Evolutionary conservation across 2,113 vertebrate genomes (phyloP).

Genomic region (Anas platyrhynchos): DNA sequence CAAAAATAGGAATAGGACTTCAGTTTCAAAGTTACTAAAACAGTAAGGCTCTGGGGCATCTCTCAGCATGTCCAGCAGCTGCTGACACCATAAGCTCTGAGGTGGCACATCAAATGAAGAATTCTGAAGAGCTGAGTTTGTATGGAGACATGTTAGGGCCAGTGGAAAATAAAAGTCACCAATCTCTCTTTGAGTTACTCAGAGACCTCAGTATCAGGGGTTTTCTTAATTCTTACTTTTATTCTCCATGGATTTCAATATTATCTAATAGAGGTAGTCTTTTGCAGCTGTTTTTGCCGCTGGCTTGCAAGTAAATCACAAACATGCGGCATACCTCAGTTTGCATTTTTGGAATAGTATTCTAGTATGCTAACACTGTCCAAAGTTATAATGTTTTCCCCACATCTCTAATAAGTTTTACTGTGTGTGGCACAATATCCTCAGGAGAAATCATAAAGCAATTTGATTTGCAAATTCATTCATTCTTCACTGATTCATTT

Average conservation of each 20-base stretch:
- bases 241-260: background rate
- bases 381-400: background rate
- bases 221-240: background rate
- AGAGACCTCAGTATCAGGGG: background rate
- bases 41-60: background rate
- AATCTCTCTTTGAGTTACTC: background rate
- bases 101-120: background rate
- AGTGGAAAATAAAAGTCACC: background rate
- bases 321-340: background rate
- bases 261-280: background rate
- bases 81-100: background rate
- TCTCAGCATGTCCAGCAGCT: background rate
- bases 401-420: background rate
- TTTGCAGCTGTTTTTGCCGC: background rate
- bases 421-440: background rate
- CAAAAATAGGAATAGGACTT: background rate
- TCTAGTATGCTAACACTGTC: background rate
- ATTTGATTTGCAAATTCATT: slow-evolving; percentile 21
- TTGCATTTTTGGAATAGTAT: background rate
- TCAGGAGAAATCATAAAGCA: slow-evolving; percentile 14
- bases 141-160: background rate
- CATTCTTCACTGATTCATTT: slow-evolving; percentile 3
- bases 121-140: background rate
- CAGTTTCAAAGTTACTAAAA: background rate
- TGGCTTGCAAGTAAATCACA: background rate